Percentiles rank a stretch among this genome's conserved stretches.
Evolutionary conservation across 2,113 vertebrate species (phyloP).

Genomic region (Xenus cinereus): DNA sequence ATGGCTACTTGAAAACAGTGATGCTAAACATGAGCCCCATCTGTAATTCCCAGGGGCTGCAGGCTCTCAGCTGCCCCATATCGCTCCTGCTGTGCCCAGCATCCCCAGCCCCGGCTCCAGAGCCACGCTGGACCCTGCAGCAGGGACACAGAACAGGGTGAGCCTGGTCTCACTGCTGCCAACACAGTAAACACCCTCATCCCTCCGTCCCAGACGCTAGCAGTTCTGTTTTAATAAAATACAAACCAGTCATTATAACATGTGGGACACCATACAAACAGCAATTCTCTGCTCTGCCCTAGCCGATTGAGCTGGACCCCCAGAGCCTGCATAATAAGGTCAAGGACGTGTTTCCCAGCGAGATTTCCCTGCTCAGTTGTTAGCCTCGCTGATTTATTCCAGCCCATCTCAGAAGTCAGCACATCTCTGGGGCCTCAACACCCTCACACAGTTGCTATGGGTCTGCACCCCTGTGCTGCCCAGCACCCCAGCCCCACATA

Average conservation of each 20-base stretch:
- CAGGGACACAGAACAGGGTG: background rate
- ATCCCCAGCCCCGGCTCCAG: background rate
- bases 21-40: conserved; percentile 15
- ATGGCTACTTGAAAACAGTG: conserved; percentile 38
- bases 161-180: background rate
- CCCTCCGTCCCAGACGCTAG: background rate
- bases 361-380: background rate
- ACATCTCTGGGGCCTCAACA: background rate
- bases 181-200: background rate
- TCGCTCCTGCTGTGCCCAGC: background rate
- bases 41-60: background rate
- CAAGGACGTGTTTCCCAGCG: background rate
- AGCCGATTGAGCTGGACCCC: background rate
- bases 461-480: background rate
- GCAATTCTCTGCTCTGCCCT: background rate
- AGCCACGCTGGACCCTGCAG: background rate
- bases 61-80: background rate
- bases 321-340: background rate
- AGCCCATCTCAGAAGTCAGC: background rate
- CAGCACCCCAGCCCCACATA: background rate
- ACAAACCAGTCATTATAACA: background rate
- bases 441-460: background rate
- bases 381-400: background rate
- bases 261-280: background rate
- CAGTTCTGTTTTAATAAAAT: background rate